These are phyloP conservation scores for Crenuchus spilurus DNA, from an alignment of 2,797 vertebrate species.

Conservation along the genomic window DNA sequence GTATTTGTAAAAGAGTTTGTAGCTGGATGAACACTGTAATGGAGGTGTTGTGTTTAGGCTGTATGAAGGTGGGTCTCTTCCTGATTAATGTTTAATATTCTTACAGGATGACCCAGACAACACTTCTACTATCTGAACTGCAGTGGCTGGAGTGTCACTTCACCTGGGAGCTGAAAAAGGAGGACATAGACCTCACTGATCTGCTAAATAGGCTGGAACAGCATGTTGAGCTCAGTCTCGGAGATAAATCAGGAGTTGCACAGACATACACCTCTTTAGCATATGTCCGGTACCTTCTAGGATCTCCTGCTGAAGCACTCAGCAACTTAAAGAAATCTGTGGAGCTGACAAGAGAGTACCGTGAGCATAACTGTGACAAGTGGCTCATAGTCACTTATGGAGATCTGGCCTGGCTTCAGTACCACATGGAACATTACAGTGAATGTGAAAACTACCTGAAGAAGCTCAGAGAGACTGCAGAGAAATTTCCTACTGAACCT, in stretches of 20 bases:
- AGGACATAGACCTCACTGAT: slow-evolving; percentile 64
- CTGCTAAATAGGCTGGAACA: slow-evolving; percentile 66
- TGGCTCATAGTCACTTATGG: slow-evolving; percentile 77
- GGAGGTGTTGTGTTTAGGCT: no score
- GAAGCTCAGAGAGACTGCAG: slow-evolving; percentile 65
- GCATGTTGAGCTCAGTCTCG: slow-evolving; percentile 57
- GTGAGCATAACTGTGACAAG: slow-evolving; percentile 58
- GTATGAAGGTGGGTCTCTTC: no score
- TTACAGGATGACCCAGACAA: slow-evolving; percentile 61
- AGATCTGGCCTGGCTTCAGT: slow-evolving; percentile 79
- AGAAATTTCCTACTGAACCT: slow-evolving; percentile 39
- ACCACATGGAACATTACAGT: slow-evolving; percentile 63
- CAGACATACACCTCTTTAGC: slow-evolving; percentile 69
- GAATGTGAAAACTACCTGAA: slow-evolving; percentile 67
- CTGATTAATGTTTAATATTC: no score
- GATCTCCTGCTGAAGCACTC: slow-evolving; percentile 69
- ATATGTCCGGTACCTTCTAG: slow-evolving; percentile 72
- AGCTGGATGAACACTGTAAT: no score
- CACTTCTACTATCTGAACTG: slow-evolving; percentile 62
- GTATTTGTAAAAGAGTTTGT: no score
- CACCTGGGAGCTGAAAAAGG: slow-evolving; percentile 74
- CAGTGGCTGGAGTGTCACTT: slow-evolving; percentile 79
- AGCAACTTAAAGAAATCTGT: slow-evolving; percentile 71
- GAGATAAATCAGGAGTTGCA: slow-evolving; percentile 47
- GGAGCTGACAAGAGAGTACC: slow-evolving; percentile 53